phyloP scores from a whole-genome alignment of 2,113 vertebrate genomes.

The Odobenus rosmarus region DNA sequence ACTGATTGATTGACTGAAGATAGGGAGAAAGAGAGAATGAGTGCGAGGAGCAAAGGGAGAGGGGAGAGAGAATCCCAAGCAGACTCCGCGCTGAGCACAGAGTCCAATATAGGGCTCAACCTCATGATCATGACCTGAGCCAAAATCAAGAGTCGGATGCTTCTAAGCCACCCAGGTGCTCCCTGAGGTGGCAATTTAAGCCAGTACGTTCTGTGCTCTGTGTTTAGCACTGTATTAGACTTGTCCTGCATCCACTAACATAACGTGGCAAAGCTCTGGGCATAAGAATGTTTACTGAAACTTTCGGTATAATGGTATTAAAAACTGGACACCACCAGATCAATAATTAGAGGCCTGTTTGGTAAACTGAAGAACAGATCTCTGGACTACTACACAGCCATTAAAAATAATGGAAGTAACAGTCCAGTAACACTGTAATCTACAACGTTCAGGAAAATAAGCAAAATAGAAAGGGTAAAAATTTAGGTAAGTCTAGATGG shows the following conservation, averaged over 20 bases:
- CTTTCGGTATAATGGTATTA: not conserved
- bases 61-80: not conserved
- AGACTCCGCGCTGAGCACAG: not conserved
- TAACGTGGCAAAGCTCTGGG: not conserved
- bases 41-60: not conserved
- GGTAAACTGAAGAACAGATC: not conserved
- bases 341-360: not conserved
- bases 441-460: not conserved
- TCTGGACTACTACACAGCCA: not conserved
- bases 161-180: not conserved
- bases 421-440: not conserved
- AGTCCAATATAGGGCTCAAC: not conserved
- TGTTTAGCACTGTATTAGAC: not conserved
- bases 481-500: not conserved
- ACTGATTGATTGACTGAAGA: too few species aligned
- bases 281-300: not conserved
- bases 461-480: not conserved
- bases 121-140: not conserved
- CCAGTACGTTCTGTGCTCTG: not conserved
- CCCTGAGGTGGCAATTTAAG: not conserved
- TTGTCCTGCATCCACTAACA: not conserved
- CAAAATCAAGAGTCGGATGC: not conserved
- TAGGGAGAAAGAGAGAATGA: not conserved
- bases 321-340: not conserved
- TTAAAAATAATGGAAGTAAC: not conserved